phyloP scores from a whole-genome alignment of 2,797 vertebrate genomes.

The Galago senegalensis region DNA sequence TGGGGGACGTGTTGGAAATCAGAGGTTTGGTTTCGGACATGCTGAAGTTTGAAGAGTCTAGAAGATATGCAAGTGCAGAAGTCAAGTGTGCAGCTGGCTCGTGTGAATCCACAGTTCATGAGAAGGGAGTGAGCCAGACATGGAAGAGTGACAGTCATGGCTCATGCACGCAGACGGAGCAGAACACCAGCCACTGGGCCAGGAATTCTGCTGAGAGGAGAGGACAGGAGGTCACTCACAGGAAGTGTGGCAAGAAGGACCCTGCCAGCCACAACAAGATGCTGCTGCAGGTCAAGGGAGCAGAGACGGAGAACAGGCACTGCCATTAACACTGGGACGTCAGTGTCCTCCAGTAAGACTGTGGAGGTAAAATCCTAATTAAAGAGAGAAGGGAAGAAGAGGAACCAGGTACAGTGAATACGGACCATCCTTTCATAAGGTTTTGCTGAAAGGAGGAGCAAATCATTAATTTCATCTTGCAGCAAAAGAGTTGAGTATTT shows the following conservation, averaged over 20 bases:
- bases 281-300: neutral
- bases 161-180: neutral
- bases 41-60: neutral
- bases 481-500: neutral
- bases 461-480: slow-evolving; percentile 3
- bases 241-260: neutral
- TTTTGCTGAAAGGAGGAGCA: neutral
- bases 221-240: neutral
- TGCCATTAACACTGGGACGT: neutral
- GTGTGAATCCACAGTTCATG: neutral
- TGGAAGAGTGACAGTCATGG: neutral
- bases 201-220: neutral
- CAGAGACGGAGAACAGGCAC: neutral
- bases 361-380: neutral
- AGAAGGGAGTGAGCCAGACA: neutral
- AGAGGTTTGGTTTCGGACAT: neutral
- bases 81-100: neutral
- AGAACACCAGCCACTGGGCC: neutral
- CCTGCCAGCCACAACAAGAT: neutral
- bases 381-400: neutral
- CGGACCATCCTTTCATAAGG: neutral
- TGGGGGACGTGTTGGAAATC: neutral
- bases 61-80: neutral
- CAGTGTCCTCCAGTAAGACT: neutral
- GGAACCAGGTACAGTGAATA: neutral